Evolutionary conservation across 2,888 invertebrate species (phyloP), one percentile per base, ranked within the genome.

Genomic region (Drosophila atripex): DNA sequence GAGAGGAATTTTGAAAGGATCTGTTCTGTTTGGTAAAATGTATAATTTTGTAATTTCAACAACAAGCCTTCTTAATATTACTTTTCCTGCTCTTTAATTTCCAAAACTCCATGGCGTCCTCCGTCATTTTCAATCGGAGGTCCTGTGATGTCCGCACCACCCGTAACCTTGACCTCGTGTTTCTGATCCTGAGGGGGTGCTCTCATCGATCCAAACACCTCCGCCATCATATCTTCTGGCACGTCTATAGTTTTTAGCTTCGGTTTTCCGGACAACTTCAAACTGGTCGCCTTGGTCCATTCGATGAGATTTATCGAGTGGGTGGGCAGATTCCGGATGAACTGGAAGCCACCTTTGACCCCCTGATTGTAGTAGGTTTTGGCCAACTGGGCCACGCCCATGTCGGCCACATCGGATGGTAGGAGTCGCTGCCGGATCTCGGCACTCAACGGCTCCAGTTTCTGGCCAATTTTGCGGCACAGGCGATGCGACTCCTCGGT

Each of bases 401-500:
- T 3, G 2, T 11, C 38, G 5, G 46, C 43, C n/a, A 39, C 12
- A 21, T 49, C 30, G 3, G 46, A 2, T 1, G 41, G 45, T 9
- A 70, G 21, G n/a, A 52, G 0, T 1, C 51, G 60, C 7, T 59
- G 47, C 51, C 39, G 39, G 16, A 66, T 1, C 0, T 25, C 18
- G 1, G n/a, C 39, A 5, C 12, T 2, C 7, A 75, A 8, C 3
- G 69, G 57, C 6, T 58, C 38, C 4, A 75, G 23, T 1, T 47
- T 28, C 1, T 3, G n/a, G 14, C 38, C 5, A 1, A 76, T 38
- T 25, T 32, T 43, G 12, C 47, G 41, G 25, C 49, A 47, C 1
- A 76, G 45, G 0, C 41, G 65, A 2, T 73, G 59, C 30, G 73
- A 39, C 2, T 66, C 73, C 25, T 68, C 66, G 0, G 57, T 25